Evolutionary conservation across 2,797 vertebrate species (phyloP).

Genomic region (Microchirus variegatus): DNA sequence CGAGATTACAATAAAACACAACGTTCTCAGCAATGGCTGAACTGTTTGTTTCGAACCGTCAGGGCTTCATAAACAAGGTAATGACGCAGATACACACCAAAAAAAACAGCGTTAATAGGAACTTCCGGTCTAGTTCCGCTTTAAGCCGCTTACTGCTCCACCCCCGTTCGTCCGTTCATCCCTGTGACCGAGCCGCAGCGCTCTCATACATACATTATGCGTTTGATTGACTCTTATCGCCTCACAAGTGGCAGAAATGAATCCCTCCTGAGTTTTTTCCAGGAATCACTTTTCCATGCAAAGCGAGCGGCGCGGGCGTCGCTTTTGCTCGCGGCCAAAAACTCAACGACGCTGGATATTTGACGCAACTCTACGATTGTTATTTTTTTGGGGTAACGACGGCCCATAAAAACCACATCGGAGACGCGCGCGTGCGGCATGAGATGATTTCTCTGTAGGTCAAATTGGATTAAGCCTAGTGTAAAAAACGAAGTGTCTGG

Average conservation of each 20-base stretch:
- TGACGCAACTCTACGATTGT: constrained; percentile 60
- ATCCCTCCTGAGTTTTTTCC: constrained; percentile 55
- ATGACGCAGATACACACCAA: too few species aligned
- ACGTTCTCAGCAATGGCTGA: too few species aligned
- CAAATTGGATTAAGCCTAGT: constrained; percentile 79
- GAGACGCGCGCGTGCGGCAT: constrained; percentile 70
- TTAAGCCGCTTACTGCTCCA: too few species aligned
- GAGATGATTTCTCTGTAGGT: constrained; percentile 76
- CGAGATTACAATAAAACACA: too few species aligned
- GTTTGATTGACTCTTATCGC: constrained; percentile 75
- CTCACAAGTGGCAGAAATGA: constrained; percentile 69
- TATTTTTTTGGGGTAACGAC: constrained; percentile 71
- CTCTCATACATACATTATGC: constrained; percentile 70
- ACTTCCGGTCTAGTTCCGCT: too few species aligned
- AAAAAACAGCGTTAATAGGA: too few species aligned
- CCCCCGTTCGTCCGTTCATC: too few species aligned
- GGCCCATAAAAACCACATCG: constrained; percentile 65
- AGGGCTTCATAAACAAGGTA: too few species aligned
- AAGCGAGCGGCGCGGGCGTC: too few species aligned
- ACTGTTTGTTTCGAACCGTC: too few species aligned
- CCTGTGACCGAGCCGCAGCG: constrained; percentile 37
- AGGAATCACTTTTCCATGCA: too few species aligned
- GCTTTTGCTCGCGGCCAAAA: constrained; percentile 30
- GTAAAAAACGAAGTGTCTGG: constrained; percentile 69
- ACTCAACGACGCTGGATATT: constrained; percentile 75